Base-by-base conservation (phyloP, 2,888 invertebrate species). In the Autographa gamma region DNA sequence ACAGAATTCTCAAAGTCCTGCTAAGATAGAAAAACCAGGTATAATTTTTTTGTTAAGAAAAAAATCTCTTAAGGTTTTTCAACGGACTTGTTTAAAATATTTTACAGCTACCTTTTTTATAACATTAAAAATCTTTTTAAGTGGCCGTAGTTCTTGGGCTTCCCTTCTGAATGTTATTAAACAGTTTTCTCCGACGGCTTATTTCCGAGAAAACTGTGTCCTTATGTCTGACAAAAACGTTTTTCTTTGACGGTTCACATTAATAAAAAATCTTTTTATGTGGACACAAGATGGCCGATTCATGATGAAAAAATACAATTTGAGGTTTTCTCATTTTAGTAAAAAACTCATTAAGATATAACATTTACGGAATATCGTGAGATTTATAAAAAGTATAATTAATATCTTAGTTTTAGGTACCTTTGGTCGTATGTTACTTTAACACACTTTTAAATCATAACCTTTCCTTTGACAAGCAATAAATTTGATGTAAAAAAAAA, bases 71-170 rank as follows among this genome's bases (percentile, higher is more conserved):
- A 38, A 38, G 8, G 34, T n/a, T 16, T 48, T 48, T 48, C 5
- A 48, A 48, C 48, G n/a, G 48, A 48, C 48, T 48, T 48, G 48
- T 48, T 48, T 48, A n/a, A 48, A 48, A 48, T 48, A n/a, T 48
- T 48, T 16, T 48, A 7, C 5, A 48, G 38, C 38, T 48, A n/a
- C 48, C 43, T 14, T 16, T n/a, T 6, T 43, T 25, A 25, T 25
- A 25, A 43, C 43, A 14, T 43, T 38, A 38, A 48, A 48, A 48
- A 48, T 48, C 48, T 48, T 48, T 48, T 16, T 7, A 43, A 48
- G 16, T 16, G 14, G 5, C 14, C 43, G 16, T 16, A 48, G n/a
- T 48, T 48, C n/a, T 48, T 7, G 8, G 48, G 48, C 48, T 48
- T 48, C n/a, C n/a, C 48, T 48, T 48, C 48, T n/a, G n/a, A 48